A percentile compares a stretch with the other conserved stretches of the same genome.
These are phyloP conservation scores for Graphium colonna DNA, from an alignment of 2,888 invertebrate species.

Conservation along the genomic window DNA sequence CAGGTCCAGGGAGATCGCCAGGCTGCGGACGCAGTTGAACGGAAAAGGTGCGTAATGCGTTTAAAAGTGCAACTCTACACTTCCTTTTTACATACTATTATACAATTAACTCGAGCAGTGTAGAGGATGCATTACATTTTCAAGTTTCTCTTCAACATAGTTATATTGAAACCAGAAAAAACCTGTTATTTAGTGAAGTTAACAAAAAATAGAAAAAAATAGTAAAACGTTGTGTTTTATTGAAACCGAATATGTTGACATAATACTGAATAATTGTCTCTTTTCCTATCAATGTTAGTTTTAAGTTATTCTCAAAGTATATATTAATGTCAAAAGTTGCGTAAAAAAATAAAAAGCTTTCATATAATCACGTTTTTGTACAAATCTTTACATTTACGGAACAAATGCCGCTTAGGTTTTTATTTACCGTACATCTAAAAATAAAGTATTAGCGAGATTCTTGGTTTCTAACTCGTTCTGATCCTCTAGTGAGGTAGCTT, in stretches of 20 bases:
- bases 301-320: not conserved
- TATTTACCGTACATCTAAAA: not conserved
- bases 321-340: no score
- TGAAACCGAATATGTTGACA: not conserved
- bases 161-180: no score
- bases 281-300: not conserved
- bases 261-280: not conserved
- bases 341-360: no score
- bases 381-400: no score
- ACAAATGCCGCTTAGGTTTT: not conserved
- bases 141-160: no score
- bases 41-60: conserved; percentile 53
- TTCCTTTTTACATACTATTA: not conserved
- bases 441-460: not conserved
- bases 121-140: not conserved
- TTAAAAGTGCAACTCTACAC: not conserved
- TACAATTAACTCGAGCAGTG: not conserved
- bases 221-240: not conserved
- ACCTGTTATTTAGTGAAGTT: not conserved
- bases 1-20: conserved; percentile 58
- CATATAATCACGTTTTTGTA: no score
- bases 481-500: not conserved
- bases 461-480: not conserved
- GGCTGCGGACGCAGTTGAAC: conserved; percentile 61
- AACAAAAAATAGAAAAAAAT: not conserved